Conservation (phyloP, 1,140 invertebrate genomes). For the Lineus longissimus region DNA sequence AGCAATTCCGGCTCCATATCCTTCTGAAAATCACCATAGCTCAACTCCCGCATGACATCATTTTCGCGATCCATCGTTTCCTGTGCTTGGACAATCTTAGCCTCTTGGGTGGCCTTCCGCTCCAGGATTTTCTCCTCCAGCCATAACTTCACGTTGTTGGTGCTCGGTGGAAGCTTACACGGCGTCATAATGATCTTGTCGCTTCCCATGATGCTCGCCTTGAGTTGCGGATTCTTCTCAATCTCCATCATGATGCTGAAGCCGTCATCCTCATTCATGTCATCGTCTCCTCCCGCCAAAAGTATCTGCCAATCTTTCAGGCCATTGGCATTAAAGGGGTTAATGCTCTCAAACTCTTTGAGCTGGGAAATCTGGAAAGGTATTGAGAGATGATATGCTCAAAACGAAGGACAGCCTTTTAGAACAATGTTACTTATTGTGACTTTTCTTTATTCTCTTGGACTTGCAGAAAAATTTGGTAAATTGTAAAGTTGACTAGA, state of each 20-base stretch:
- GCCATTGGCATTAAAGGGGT: not conserved
- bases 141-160: conserved; percentile 28
- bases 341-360: not conserved
- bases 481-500: too few species aligned
- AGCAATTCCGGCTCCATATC: too few species aligned
- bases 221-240: conserved; percentile 30
- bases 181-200: conserved; percentile 34
- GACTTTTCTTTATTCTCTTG: too few species aligned
- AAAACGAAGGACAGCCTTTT: too few species aligned
- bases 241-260: conserved; percentile 28
- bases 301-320: not conserved
- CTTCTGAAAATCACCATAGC: too few species aligned
- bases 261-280: conserved; percentile 14
- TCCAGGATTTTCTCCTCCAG: conserved; percentile 20
- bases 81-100: too few species aligned
- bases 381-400: too few species aligned
- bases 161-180: conserved; percentile 31
- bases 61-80: not conserved
- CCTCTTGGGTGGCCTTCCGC: too few species aligned
- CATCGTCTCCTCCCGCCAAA: not conserved
- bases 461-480: too few species aligned
- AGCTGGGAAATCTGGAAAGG: conserved; percentile 2
- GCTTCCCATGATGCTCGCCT: conserved; percentile 30
- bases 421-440: too few species aligned
- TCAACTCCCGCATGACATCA: not conserved